Percentiles rank a stretch among this genome's conserved stretches.
Evolutionary conservation across 2,888 invertebrate species (phyloP).

Genomic region (Dynastes grantii): DNA sequence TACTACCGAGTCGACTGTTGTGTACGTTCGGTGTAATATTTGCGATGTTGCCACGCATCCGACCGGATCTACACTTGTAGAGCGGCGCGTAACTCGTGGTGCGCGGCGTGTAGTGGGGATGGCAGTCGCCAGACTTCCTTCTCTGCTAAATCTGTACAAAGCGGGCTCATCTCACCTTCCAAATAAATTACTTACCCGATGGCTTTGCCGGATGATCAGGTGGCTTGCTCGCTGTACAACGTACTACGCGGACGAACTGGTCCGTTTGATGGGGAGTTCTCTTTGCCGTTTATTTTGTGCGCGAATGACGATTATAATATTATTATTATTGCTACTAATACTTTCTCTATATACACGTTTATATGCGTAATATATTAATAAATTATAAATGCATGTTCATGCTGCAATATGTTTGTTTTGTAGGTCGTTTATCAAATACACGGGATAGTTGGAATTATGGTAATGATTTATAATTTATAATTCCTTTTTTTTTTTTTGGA

Average conservation of each 20-base stretch:
- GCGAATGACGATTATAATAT: background rate
- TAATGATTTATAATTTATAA: no score
- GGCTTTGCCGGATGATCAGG: constrained; percentile 54
- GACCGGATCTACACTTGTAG: constrained; percentile 70
- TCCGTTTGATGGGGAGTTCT: background rate
- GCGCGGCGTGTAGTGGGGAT: constrained; percentile 54
- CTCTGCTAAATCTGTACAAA: constrained; percentile 64
- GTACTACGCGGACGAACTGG: background rate
- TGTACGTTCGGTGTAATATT: constrained; percentile 15
- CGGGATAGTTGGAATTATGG: no score
- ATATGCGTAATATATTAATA: no score
- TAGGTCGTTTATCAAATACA: no score
- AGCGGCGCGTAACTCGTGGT: constrained; percentile 57
- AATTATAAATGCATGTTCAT: no score
- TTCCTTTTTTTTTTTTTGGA: no score
- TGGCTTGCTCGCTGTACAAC: constrained; percentile 47
- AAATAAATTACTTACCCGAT: constrained; percentile 55
- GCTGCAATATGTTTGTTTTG: no score
- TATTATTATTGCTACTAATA: background rate
- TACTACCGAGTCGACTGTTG: constrained; percentile 7
- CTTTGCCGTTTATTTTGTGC: background rate
- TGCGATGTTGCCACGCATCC: constrained; percentile 63
- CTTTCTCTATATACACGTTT: no score
- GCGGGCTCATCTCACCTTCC: constrained; percentile 56
- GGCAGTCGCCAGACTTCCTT: constrained; percentile 67